Conservation (phyloP, 2,888 invertebrate genomes). For the Drosophila austrosaltans region DNA sequence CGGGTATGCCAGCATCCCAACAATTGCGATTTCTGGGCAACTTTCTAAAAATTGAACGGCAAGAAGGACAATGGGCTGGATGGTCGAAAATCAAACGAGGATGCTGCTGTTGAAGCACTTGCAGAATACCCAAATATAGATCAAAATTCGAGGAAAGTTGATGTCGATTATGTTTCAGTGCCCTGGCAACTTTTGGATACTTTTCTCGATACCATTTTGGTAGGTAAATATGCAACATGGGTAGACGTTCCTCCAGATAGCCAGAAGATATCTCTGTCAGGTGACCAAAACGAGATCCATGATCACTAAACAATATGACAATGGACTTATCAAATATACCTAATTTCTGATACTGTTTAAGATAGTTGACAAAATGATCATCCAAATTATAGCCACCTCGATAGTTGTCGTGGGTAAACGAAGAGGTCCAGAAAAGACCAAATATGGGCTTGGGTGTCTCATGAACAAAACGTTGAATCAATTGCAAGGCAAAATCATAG, state of each 20-base stretch:
- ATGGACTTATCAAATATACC: constrained; percentile 82
- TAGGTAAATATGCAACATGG: constrained; percentile 88
- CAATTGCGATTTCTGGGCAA: constrained; percentile 85
- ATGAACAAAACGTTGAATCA: constrained; percentile 85
- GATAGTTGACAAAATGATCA: constrained; percentile 84
- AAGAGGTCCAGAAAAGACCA: constrained; percentile 90
- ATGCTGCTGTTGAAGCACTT: constrained; percentile 9
- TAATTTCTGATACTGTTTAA: constrained; percentile 82
- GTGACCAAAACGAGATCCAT: constrained; percentile 89
- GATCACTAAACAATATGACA: constrained; percentile 89
- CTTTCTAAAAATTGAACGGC: constrained; percentile 69
- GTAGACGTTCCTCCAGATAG: constrained; percentile 90
- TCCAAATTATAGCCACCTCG: constrained; percentile 87
- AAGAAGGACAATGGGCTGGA: constrained; percentile 84
- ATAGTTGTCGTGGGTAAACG: constrained; percentile 88
- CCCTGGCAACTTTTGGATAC: constrained; percentile 84
- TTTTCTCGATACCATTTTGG: constrained; percentile 86
- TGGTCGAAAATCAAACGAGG: background rate
- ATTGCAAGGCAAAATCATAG: constrained; percentile 87
- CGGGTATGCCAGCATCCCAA: constrained; percentile 86
- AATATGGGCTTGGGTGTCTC: constrained; percentile 85
- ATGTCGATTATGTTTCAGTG: constrained; percentile 86
- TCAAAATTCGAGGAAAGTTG: constrained; percentile 89
- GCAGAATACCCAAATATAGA: constrained; percentile 82
- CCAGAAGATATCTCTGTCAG: constrained; percentile 87